A percentile compares a stretch with the other conserved stretches of the same genome.
These are phyloP conservation scores for Acanthurus leucopareius DNA, from an alignment of 2,797 vertebrate genomes.

Conservation along the genomic window DNA sequence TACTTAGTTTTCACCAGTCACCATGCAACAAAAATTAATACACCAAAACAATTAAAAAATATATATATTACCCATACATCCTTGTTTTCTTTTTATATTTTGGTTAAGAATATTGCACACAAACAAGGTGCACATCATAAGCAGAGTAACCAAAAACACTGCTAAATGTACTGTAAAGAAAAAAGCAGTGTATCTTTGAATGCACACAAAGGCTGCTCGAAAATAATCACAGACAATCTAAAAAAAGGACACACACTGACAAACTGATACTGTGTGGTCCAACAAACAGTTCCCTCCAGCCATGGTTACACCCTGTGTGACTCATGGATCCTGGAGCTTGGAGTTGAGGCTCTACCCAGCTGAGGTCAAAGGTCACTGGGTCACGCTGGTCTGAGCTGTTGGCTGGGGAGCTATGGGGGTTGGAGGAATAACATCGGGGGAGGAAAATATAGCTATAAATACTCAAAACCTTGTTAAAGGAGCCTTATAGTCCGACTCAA, in stretches of 20 bases:
- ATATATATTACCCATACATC: not conserved
- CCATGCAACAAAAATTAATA: not conserved
- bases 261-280: conserved; percentile 75
- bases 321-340: conserved; percentile 47
- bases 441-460: conserved; percentile 14
- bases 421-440: conserved; percentile 1
- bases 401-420: conserved; percentile 29
- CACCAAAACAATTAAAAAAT: not conserved
- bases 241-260: conserved; percentile 2
- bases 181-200: conserved; percentile 12
- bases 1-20: not conserved
- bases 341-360: conserved; percentile 32
- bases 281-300: conserved; percentile 54
- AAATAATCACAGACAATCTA: conserved; percentile 49
- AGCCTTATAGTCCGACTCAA: conserved; percentile 27
- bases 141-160: conserved; percentile 4
- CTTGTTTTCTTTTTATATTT: not conserved
- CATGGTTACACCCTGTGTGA: conserved; percentile 50
- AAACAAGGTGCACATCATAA: not conserved
- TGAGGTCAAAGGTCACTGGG: conserved; percentile 73
- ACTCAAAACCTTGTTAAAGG: conserved; percentile 17
- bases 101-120: not conserved
- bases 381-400: conserved; percentile 56
- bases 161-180: not conserved
- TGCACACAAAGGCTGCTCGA: conserved; percentile 23